Evolutionary conservation across 2,113 vertebrate species (phyloP), one percentile per base, ranked within the genome.

Genomic region (Oreochromis niloticus): DNA sequence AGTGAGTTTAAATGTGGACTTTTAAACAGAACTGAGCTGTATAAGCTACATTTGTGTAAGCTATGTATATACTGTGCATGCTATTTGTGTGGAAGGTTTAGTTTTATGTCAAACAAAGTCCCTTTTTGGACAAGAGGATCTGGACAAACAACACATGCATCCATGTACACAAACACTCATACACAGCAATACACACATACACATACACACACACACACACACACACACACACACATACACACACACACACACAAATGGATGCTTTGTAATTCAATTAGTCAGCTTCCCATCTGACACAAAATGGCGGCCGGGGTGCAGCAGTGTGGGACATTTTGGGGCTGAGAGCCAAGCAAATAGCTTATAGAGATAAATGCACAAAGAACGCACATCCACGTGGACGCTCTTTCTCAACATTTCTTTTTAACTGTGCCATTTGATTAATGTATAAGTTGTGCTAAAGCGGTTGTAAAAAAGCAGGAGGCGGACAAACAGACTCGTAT

Each of bases 271-370:
- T 93, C 82, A 92, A 94, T 93, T 92, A 93, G 90, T 83, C 86
- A 66, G 75, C 59, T 89, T 78, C 82, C 93, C 88, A 91, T 89
- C 93, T 94, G 93, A 86, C 86, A 92, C 91, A 95, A 96, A 96
- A 96, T 96, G 94, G 94, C 92, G 78, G 94, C 85, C 6, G 13
- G 6, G 13, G 73, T 22, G 84, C 80, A 85, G 66, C 82, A 61
- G 66, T 27, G 73, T 84, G 85, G 85, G 83, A 89, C 81, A 88
- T 87, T 86, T 79, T 71, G 79, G 88, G 87, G 87, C 63, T 6
- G 19, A 50, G 80, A 88, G 89, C 87, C 89, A 88, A 89, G 57
- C 46, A 79, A 75, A 89, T 84, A 56, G 82, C 54, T 66, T n/a
- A 48, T 41, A 55, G 22, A 32, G 68, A 48, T 30, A 13, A 54